These are phyloP conservation scores for Melieria omissa DNA, from an alignment of 2,888 invertebrate genomes.

Conservation along the genomic window DNA sequence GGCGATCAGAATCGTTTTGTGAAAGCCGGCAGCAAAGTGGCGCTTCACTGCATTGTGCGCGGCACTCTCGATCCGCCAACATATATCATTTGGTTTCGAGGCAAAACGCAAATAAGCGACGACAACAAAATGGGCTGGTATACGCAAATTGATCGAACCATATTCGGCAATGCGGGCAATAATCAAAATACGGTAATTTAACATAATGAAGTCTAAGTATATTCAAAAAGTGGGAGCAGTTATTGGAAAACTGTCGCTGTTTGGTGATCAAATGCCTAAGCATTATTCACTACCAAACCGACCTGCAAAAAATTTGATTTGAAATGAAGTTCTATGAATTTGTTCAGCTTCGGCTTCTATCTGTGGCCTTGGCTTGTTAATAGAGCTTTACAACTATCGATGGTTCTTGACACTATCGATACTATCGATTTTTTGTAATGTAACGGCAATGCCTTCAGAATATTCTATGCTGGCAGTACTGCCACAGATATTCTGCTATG, in stretches of 20 bases:
- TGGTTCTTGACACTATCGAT: too few species aligned
- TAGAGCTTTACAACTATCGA: too few species aligned
- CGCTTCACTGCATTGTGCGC: slow-evolving; percentile 88
- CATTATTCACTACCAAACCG: too few species aligned
- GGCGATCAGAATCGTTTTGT: slow-evolving; percentile 91
- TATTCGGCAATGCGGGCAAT: slow-evolving; percentile 61
- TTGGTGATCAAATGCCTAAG: too few species aligned
- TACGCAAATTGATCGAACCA: slow-evolving; percentile 63
- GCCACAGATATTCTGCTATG: too few species aligned
- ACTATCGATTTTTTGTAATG: too few species aligned
- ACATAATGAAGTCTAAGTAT: background rate
- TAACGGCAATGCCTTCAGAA: too few species aligned
- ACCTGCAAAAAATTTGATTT: too few species aligned
- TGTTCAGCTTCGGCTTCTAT: too few species aligned
- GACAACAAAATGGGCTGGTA: slow-evolving; percentile 64
- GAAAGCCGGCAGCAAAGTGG: slow-evolving; percentile 88
- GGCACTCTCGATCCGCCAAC: slow-evolving; percentile 90
- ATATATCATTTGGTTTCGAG: slow-evolving; percentile 93
- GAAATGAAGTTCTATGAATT: too few species aligned
- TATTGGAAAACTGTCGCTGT: background rate
- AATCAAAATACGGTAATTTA: slow-evolving; percentile 64
- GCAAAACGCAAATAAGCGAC: slow-evolving; percentile 62
- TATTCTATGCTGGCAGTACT: too few species aligned
- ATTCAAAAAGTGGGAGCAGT: background rate
- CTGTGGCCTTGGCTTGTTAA: too few species aligned